Percentiles rank a stretch among this genome's conserved stretches.
Evolutionary conservation across 2,113 vertebrate species (phyloP).

Genomic region (Saguinus imperator): DNA sequence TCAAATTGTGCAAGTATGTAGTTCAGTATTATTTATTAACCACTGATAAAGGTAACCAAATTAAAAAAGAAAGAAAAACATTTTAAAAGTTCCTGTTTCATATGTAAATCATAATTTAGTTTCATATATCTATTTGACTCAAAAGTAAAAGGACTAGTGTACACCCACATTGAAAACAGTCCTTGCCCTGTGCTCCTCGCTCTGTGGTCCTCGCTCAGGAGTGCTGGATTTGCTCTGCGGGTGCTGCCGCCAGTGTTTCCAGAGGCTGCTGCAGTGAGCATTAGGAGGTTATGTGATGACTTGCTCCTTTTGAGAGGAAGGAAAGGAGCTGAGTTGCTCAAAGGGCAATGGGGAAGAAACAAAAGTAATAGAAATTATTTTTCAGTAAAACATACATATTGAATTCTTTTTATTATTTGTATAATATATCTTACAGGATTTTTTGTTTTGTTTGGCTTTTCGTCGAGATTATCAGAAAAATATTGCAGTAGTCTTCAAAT

Average conservation of each 20-base stretch:
- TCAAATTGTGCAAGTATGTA: background rate
- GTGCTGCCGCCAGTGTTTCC: background rate
- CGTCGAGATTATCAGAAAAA: slow-evolving; percentile 23
- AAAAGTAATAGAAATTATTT: background rate
- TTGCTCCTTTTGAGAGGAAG: background rate
- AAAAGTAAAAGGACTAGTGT: background rate
- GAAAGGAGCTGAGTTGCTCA: background rate
- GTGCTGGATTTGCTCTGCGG: background rate
- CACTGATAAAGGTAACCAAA: background rate
- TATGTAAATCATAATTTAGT: background rate
- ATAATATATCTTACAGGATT: background rate
- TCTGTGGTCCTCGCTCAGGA: background rate
- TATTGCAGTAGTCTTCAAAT: background rate
- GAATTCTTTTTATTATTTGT: background rate
- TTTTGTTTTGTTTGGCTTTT: background rate
- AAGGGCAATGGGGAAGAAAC: background rate
- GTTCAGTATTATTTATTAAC: background rate
- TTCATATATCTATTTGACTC: background rate
- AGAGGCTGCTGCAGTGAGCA: background rate
- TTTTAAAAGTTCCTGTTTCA: background rate
- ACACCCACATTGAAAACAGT: background rate
- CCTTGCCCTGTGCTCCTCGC: fast-evolving
- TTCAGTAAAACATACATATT: background rate
- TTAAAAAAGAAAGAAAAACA: background rate
- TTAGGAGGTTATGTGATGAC: background rate